phyloP scores from a whole-genome alignment of 1,140 invertebrate species.

The Drosophila burlai region DNA sequence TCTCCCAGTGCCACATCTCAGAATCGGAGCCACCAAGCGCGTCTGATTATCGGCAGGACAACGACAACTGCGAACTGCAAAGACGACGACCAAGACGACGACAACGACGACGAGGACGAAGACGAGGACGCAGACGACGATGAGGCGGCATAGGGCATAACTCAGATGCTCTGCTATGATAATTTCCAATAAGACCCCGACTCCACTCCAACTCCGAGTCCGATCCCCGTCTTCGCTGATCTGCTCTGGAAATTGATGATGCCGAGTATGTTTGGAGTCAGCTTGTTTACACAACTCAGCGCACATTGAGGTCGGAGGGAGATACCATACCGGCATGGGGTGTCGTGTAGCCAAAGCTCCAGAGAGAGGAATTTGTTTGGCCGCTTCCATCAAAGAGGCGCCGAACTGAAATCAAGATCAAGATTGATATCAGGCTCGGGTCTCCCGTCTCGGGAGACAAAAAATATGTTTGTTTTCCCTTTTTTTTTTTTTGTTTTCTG shows the following conservation, averaged over 20 bases:
- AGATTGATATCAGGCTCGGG: constrained; percentile 71
- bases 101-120: constrained; percentile 17
- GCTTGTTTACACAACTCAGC: constrained; percentile 84
- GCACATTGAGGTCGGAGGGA: constrained; percentile 78
- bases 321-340: constrained; percentile 35
- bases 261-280: constrained; percentile 82
- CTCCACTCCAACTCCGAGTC: not conserved
- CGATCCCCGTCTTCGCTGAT: constrained; percentile 23
- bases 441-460: constrained; percentile 18
- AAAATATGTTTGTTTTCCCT: constrained; percentile 11
- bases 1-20: constrained; percentile 29
- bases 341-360: constrained; percentile 52
- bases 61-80: constrained; percentile 46
- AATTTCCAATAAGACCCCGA: constrained; percentile 74
- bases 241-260: constrained; percentile 75
- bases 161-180: constrained; percentile 84
- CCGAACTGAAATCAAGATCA: constrained; percentile 81
- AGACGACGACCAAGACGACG: constrained; percentile 29
- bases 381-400: constrained; percentile 75
- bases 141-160: constrained; percentile 75
- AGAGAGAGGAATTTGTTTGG: constrained; percentile 63
- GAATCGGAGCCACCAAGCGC: constrained; percentile 75
- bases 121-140: constrained; percentile 22
- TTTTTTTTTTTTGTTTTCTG: not conserved
- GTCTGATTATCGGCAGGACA: constrained; percentile 82